Evolutionary conservation across 1,140 invertebrate species (phyloP).

Genomic region (Drosophila quadrilineata): DNA sequence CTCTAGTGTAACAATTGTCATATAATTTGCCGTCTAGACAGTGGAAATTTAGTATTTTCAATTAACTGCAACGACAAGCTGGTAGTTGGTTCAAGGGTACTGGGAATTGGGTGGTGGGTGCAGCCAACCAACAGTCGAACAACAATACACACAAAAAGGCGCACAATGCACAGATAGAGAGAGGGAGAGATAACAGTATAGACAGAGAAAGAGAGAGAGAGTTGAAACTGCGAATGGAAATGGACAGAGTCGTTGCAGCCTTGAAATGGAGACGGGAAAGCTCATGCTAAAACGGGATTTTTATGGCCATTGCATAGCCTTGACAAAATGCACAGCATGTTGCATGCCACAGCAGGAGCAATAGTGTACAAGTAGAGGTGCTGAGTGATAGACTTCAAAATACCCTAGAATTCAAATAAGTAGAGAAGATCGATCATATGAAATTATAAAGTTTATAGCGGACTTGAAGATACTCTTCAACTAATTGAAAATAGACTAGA

Average conservation of each 20-base stretch:
- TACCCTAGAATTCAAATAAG: not conserved
- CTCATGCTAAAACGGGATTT: slow-evolving; percentile 41
- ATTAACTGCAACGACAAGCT: slow-evolving; percentile 74
- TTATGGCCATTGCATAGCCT: slow-evolving; percentile 51
- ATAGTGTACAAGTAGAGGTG: too few relatives aligned
- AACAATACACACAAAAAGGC: slow-evolving; percentile 76
- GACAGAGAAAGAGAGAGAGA: too few relatives aligned
- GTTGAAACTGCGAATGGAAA: slow-evolving; percentile 15
- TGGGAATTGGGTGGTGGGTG: not conserved
- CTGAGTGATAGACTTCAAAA: not conserved
- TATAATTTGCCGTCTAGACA: slow-evolving; percentile 81
- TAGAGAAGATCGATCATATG: too few relatives aligned
- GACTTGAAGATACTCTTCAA: not conserved
- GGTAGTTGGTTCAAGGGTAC: too few relatives aligned
- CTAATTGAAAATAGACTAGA: too few relatives aligned
- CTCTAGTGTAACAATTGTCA: slow-evolving; percentile 81
- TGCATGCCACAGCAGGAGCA: slow-evolving; percentile 5
- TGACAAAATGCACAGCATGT: slow-evolving; percentile 54
- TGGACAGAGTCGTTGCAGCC: not conserved
- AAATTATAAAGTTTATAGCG: not conserved
- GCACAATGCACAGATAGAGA: slow-evolving; percentile 40
- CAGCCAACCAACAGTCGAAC: slow-evolving; percentile 16
- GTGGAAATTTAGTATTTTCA: slow-evolving; percentile 81
- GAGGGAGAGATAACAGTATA: too few relatives aligned
- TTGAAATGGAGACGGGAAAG: slow-evolving; percentile 1